These are phyloP conservation scores for Campoletis sonorensis DNA, from an alignment of 1,140 invertebrate species.

Conservation along the genomic window DNA sequence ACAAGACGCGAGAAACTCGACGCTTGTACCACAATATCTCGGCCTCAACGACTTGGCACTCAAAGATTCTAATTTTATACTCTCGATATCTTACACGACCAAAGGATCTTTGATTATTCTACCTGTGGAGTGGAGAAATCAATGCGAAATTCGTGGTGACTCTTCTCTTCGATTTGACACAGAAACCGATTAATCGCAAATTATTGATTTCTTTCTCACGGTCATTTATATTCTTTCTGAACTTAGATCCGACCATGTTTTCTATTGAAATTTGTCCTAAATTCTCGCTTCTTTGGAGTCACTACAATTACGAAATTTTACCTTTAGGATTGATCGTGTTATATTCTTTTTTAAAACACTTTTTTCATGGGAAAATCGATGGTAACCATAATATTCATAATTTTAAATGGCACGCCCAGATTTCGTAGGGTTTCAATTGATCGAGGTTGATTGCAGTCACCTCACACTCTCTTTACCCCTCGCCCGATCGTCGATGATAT, in stretches of 20 bases:
- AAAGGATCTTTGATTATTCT: neutral
- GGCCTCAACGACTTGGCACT: slow-evolving; percentile 19
- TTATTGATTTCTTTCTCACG: no score
- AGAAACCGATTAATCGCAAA: neutral
- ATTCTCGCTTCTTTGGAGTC: no score
- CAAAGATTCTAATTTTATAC: slow-evolving; percentile 35
- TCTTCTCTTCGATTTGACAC: neutral
- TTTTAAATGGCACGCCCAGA: slow-evolving; percentile 5
- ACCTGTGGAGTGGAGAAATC: neutral
- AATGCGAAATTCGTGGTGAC: slow-evolving; percentile 6
- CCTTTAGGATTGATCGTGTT: neutral
- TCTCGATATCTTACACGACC: neutral
- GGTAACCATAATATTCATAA: neutral
- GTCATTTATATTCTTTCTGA: no score
- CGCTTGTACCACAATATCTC: neutral
- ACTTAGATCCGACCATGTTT: no score
- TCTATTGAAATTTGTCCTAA: no score
- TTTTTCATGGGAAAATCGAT: neutral
- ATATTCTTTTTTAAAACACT: neutral
- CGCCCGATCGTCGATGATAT: slow-evolving; percentile 21
- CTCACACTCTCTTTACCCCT: neutral
- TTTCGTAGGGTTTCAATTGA: slow-evolving; percentile 18
- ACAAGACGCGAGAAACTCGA: neutral
- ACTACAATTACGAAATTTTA: no score
- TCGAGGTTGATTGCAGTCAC: neutral